Evolutionary conservation across 2,113 vertebrate genomes (phyloP).

Genomic region (Chaetops frenatus): DNA sequence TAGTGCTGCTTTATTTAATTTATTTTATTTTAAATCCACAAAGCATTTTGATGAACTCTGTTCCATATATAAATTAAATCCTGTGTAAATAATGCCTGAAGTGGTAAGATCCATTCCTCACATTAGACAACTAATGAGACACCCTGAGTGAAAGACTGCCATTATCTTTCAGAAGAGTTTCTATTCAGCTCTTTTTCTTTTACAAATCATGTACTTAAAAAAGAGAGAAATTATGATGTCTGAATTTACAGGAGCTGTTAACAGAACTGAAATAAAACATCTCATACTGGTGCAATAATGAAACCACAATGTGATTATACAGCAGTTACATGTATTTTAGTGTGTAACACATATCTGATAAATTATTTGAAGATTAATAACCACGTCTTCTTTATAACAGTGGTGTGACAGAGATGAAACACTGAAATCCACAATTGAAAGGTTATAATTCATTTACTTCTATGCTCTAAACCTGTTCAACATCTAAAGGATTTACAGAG

Average conservation of each 20-base stretch:
- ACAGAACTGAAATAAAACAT: conserved; percentile 61
- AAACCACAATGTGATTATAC: conserved; percentile 58
- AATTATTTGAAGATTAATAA: conserved; percentile 71
- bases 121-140: conserved; percentile 26
- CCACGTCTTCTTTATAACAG: conserved; percentile 45
- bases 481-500: conserved; percentile 45
- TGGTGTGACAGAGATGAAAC: conserved; percentile 60
- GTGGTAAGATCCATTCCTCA: not conserved
- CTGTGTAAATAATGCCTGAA: not conserved
- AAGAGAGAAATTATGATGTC: not conserved
- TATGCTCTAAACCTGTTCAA: conserved; percentile 12
- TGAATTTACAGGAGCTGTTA: conserved; percentile 29
- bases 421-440: conserved; percentile 37
- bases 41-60: not conserved
- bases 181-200: not conserved
- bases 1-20: not conserved
- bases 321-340: conserved; percentile 19
- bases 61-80: not conserved
- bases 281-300: conserved; percentile 41
- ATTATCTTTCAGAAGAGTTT: not conserved
- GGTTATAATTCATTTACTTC: conserved; percentile 58
- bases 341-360: conserved; percentile 59
- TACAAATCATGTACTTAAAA: not conserved
- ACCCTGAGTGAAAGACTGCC: not conserved
- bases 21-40: not conserved